Conservation (phyloP, 2,888 invertebrate genomes). For the Agelastica alni region DNA sequence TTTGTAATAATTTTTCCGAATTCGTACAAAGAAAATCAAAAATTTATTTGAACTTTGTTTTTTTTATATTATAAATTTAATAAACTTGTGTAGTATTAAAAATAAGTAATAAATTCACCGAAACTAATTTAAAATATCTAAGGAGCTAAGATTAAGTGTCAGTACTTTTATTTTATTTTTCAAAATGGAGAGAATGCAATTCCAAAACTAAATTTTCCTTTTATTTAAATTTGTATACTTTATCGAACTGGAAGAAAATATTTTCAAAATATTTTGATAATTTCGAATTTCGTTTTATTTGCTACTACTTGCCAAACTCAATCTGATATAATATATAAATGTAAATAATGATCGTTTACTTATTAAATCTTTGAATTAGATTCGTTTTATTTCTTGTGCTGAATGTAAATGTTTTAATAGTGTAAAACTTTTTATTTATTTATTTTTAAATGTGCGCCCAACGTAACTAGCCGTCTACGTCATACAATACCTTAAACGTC, state of each 20-base stretch:
- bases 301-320: constrained; percentile 6
- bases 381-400: constrained; percentile 15
- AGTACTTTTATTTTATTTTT: no score
- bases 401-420: constrained; percentile 1
- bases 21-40: no score
- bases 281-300: not conserved
- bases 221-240: not conserved
- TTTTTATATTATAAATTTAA: no score
- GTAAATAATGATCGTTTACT: constrained; percentile 6
- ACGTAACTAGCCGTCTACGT: not conserved
- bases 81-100: no score
- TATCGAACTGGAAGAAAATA: not conserved
- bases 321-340: not conserved
- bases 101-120: no score
- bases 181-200: not conserved
- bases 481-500: not conserved
- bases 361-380: constrained; percentile 10
- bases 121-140: no score
- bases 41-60: no score
- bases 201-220: not conserved
- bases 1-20: no score
- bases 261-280: not conserved
- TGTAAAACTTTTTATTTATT: constrained; percentile 2
- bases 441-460: not conserved
- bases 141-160: no score